These are phyloP conservation scores for Eumerus sabulonum DNA, from an alignment of 2,888 invertebrate genomes.

Conservation along the genomic window DNA sequence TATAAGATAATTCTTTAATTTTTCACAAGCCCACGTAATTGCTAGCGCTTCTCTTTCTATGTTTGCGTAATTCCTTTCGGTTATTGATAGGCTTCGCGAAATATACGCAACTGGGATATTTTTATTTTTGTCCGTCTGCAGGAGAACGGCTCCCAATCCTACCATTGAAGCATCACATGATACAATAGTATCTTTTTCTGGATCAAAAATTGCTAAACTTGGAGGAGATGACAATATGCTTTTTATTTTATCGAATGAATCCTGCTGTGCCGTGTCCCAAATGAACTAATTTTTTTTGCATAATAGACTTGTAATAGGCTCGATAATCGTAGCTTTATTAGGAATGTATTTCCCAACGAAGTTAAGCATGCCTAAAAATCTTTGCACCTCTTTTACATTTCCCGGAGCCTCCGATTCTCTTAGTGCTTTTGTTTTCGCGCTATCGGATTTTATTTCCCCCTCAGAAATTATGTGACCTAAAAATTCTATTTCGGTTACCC, in stretches of 20 bases:
- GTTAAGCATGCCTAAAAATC: conserved; percentile 27
- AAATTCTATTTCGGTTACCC: conserved; percentile 13
- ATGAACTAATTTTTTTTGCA: background rate
- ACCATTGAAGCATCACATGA: conserved; percentile 1
- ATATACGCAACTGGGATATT: conserved; percentile 2
- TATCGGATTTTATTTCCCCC: conserved; percentile 15
- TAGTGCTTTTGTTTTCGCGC: conserved; percentile 24
- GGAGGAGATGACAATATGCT: background rate
- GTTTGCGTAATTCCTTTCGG: background rate
- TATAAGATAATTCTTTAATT: too few species aligned
- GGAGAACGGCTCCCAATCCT: background rate
- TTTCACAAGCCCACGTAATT: conserved; percentile 1
- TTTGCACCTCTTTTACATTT: conserved; percentile 24
- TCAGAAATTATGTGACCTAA: conserved; percentile 22
- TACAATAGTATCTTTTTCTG: background rate
- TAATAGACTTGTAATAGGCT: conserved; percentile 8
- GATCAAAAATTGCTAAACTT: background rate
- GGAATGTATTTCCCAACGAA: conserved; percentile 35
- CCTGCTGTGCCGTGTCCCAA: conserved; percentile 7
- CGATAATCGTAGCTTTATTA: conserved; percentile 23
- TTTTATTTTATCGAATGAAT: background rate
- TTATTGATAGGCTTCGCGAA: background rate
- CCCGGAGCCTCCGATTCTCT: conserved; percentile 13
- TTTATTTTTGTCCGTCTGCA: background rate
- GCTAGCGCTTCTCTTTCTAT: conserved; percentile 2